phyloP scores from a whole-genome alignment of 1,140 invertebrate species.

The Heliothis virescens region DNA sequence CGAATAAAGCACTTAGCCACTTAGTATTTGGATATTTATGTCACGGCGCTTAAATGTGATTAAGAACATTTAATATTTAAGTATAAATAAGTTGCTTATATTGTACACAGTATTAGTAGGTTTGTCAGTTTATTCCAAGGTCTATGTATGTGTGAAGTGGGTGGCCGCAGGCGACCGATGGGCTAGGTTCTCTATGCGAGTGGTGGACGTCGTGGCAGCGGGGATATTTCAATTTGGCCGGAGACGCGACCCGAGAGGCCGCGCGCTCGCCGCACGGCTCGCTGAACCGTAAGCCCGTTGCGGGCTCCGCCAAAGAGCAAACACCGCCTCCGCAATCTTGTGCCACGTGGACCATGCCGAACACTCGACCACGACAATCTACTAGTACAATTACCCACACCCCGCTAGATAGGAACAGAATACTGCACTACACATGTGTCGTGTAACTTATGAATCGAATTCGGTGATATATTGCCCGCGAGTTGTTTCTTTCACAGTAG shows the following conservation, averaged over 20 bases:
- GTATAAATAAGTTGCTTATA: too few relatives aligned
- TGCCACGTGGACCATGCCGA: constrained; percentile 81
- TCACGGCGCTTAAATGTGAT: not conserved
- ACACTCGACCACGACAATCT: constrained; percentile 82
- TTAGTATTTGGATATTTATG: not conserved
- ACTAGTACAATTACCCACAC: constrained; percentile 75
- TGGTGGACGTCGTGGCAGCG: constrained; percentile 69
- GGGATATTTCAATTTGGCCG: constrained; percentile 85
- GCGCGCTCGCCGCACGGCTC: constrained; percentile 77
- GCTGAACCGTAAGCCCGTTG: constrained; percentile 83
- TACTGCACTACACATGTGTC: constrained; percentile 15
- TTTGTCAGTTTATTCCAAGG: constrained; percentile 28
- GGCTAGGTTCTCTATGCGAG: constrained; percentile 60
- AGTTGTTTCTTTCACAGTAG: not conserved
- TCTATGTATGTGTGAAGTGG: constrained; percentile 63
- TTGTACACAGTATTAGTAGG: not conserved
- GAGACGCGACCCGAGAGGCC: constrained; percentile 83
- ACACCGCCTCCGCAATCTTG: constrained; percentile 85
- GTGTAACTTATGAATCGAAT: not conserved
- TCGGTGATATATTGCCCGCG: not conserved
- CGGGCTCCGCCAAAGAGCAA: constrained; percentile 84
- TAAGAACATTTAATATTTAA: not conserved
- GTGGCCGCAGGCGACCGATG: constrained; percentile 39
- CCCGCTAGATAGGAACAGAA: constrained; percentile 39
- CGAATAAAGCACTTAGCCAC: constrained; percentile 2